These are phyloP conservation scores for Eupithecia subfuscata DNA, from an alignment of 2,888 invertebrate genomes.

Conservation along the genomic window DNA sequence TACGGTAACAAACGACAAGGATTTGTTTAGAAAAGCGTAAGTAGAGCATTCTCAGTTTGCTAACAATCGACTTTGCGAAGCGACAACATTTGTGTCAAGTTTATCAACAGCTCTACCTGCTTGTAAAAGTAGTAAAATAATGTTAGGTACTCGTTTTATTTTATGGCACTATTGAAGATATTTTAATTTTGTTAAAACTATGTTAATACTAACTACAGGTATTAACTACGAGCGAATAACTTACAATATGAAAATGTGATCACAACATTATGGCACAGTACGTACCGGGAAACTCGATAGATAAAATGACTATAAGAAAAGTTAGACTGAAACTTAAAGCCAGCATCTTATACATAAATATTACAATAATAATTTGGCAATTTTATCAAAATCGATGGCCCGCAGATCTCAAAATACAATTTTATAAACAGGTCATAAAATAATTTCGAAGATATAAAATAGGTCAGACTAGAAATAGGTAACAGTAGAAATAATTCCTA, in stretches of 20 bases:
- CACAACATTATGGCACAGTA: conserved; percentile 46
- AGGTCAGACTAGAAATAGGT: conserved; percentile 55
- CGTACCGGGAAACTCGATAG: conserved; percentile 20
- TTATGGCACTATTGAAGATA: conserved; percentile 54
- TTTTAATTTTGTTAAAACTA: conserved; percentile 54
- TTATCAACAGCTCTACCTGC: conserved; percentile 27
- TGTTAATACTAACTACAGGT: conserved; percentile 45
- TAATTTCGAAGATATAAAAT: conserved; percentile 61
- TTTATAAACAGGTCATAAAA: conserved; percentile 62
- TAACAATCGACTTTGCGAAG: neutral
- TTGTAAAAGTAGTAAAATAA: neutral
- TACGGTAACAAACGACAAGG: conserved; percentile 2
- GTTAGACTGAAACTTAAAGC: conserved; percentile 52
- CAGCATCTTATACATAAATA: conserved; percentile 51
- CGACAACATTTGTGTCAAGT: conserved; percentile 33
- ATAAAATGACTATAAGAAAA: conserved; percentile 28
- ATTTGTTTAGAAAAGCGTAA: conserved; percentile 1
- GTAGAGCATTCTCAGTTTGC: neutral
- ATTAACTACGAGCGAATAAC: conserved; percentile 52
- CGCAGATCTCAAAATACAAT: conserved; percentile 63
- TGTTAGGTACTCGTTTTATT: conserved; percentile 38
- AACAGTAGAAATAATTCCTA: conserved; percentile 66
- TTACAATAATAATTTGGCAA: conserved; percentile 69
- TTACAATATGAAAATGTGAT: conserved; percentile 45
- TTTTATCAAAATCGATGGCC: conserved; percentile 67